Conservation (phyloP, 2,113 vertebrate genomes). For the Stomatorhinus ivindoensis region DNA sequence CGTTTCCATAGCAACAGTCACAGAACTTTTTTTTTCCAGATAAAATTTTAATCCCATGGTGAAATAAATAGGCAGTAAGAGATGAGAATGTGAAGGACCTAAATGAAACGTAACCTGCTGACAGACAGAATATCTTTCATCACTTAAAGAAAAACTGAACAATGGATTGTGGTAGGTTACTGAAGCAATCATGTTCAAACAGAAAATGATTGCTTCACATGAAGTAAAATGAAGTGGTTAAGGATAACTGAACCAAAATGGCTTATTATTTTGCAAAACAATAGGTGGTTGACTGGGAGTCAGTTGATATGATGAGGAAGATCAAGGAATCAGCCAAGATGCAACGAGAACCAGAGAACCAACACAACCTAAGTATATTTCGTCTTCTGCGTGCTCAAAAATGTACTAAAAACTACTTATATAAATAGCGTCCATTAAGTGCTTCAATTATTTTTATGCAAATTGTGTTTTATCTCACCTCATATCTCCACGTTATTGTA, state of each 20-base stretch:
- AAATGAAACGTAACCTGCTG: not conserved
- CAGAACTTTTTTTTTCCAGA: conserved; percentile 32
- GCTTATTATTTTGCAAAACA: not conserved
- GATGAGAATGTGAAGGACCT: not conserved
- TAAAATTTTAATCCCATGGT: conserved; percentile 25
- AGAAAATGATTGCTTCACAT: not conserved
- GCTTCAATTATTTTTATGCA: not conserved
- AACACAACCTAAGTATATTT: not conserved
- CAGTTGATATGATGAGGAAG: not conserved
- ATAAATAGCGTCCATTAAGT: not conserved
- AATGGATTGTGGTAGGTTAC: not conserved
- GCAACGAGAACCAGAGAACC: not conserved
- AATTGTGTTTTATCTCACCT: not conserved
- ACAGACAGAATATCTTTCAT: not conserved
- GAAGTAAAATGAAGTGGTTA: not conserved
- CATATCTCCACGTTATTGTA: not conserved
- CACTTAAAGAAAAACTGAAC: not conserved
- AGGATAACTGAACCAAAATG: not conserved
- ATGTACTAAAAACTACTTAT: not conserved
- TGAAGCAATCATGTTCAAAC: not conserved
- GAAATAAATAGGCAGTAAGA: conserved; percentile 15
- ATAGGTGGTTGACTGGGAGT: not conserved
- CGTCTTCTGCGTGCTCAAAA: not conserved
- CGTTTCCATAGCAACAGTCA: conserved; percentile 42
- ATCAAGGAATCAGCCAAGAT: not conserved